Evolutionary conservation across 1,140 invertebrate species (phyloP).

Genomic region (Cydia pomonella): DNA sequence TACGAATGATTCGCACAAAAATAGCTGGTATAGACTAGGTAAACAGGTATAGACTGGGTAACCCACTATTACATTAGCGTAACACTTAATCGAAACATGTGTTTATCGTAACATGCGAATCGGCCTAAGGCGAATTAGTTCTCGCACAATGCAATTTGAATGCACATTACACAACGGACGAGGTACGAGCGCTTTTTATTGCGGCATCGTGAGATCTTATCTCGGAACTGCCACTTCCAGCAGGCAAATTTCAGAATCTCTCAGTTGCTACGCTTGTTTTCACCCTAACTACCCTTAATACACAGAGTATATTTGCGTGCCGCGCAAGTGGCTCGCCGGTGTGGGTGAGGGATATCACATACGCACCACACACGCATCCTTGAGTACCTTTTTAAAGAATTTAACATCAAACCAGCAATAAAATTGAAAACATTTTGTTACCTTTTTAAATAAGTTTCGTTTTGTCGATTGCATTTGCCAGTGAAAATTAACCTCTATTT

Average conservation of each 20-base stretch:
- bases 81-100: conserved; percentile 73
- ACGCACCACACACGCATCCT: conserved; percentile 62
- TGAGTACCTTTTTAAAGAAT: conserved; percentile 75
- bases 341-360: conserved; percentile 56
- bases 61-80: conserved; percentile 51
- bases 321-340: conserved; percentile 42
- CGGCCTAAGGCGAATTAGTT: conserved; percentile 79
- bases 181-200: conserved; percentile 79
- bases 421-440: conserved; percentile 80
- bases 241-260: conserved; percentile 78
- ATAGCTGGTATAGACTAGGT: conserved; percentile 27
- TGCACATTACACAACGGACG: conserved; percentile 80
- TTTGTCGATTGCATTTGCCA: conserved; percentile 47
- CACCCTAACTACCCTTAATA: conserved; percentile 50
- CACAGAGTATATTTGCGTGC: conserved; percentile 51
- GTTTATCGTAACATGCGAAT: conserved; percentile 79
- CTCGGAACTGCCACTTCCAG: conserved; percentile 79
- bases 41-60: conserved; percentile 38
- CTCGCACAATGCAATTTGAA: conserved; percentile 80
- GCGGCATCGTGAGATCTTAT: conserved; percentile 80
- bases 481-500: conserved; percentile 67
- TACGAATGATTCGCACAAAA: background rate
- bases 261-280: conserved; percentile 46
- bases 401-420: conserved; percentile 80
- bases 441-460: conserved; percentile 78